These are phyloP conservation scores for Zaprionus capensis DNA, from an alignment of 1,140 invertebrate species.

Conservation along the genomic window DNA sequence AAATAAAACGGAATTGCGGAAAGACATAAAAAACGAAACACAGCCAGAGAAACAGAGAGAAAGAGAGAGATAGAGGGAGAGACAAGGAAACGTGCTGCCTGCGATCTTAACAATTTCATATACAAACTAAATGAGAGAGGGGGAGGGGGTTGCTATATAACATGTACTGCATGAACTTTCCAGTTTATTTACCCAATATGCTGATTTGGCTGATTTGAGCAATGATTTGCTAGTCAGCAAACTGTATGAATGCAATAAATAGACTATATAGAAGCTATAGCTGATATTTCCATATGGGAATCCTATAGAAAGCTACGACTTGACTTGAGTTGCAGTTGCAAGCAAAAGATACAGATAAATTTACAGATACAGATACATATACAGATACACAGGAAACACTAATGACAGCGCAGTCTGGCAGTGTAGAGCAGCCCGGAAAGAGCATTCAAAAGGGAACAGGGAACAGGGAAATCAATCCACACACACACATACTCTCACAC, in stretches of 20 bases:
- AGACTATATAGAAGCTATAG: not conserved
- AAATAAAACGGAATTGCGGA: slow-evolving; percentile 7
- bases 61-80: not conserved
- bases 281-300: too few species aligned
- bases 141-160: not conserved
- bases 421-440: slow-evolving; percentile 2
- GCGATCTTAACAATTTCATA: not conserved
- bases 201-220: not conserved
- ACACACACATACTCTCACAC: slow-evolving; percentile 3
- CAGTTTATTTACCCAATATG: not conserved
- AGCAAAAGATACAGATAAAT: not conserved
- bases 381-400: slow-evolving; percentile 71
- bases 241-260: not conserved
- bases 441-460: slow-evolving; percentile 24
- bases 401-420: slow-evolving; percentile 63
- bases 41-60: slow-evolving; percentile 4
- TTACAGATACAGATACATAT: slow-evolving; percentile 10
- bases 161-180: not conserved
- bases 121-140: not conserved
- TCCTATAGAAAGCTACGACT: not conserved
- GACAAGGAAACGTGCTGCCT: too few species aligned
- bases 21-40: not conserved
- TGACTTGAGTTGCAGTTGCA: not conserved
- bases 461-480: slow-evolving; percentile 45
- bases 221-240: not conserved